Percentiles rank a stretch among this genome's conserved stretches.
Conservation (phyloP, 1,140 invertebrate species). For the Drosophila neocordata region DNA sequence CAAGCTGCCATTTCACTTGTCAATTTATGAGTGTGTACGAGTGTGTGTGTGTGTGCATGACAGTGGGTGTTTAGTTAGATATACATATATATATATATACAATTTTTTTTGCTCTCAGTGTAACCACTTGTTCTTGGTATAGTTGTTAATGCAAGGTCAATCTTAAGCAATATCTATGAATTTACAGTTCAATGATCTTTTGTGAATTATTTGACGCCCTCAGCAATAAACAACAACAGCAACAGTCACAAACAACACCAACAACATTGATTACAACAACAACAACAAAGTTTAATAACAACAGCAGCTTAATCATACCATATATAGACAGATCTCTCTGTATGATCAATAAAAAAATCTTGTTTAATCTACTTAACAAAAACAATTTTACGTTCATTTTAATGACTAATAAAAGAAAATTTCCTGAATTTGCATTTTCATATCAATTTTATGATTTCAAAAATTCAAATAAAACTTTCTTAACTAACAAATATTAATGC, state of each 20-base stretch:
- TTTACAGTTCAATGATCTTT: conserved; percentile 41
- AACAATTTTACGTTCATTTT: not conserved
- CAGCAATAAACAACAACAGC: not conserved
- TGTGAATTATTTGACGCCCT: conserved; percentile 42
- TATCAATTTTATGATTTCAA: too few relatives aligned
- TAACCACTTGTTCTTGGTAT: conserved; percentile 9
- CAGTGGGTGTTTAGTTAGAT: not conserved
- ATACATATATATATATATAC: not conserved
- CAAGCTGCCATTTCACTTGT: conserved; percentile 71
- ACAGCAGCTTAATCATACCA: conserved; percentile 55
- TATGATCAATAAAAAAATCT: conserved; percentile 1
- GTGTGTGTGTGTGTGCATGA: conserved; percentile 11
- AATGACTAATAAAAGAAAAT: too few relatives aligned
- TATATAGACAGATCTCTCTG: conserved; percentile 36
- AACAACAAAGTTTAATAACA: not conserved
- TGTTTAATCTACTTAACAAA: not conserved
- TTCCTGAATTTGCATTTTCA: too few relatives aligned
- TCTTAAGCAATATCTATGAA: conserved; percentile 34
- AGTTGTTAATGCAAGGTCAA: conserved; percentile 43
- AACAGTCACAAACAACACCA: too few relatives aligned
- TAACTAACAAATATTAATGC: too few relatives aligned
- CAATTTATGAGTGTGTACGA: conserved; percentile 42
- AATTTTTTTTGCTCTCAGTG: not conserved
- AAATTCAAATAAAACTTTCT: too few relatives aligned
- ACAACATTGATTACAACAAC: conserved; percentile 1